A percentile compares a stretch with the other conserved stretches of the same genome.
These are phyloP conservation scores for Andrena camellia DNA, from an alignment of 2,888 invertebrate species.

Conservation along the genomic window DNA sequence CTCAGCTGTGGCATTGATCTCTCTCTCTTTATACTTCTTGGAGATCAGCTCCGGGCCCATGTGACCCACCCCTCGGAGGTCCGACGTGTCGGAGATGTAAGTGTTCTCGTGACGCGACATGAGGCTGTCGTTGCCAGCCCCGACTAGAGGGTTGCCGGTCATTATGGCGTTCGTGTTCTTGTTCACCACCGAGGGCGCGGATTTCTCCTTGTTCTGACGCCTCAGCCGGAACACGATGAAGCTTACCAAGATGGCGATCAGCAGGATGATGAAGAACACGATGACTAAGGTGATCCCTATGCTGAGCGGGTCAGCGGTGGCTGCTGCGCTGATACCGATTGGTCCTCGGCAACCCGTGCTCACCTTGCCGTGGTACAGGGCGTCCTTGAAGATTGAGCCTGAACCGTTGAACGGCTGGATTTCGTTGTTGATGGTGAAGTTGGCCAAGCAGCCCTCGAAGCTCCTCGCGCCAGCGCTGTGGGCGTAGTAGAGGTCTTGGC, in stretches of 20 bases:
- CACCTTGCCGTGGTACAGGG: conserved; percentile 90
- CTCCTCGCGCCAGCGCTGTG: conserved; percentile 87
- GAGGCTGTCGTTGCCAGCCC: conserved; percentile 89
- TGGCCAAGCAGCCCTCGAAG: conserved; percentile 96
- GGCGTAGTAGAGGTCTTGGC: conserved; percentile 87
- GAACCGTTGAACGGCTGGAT: conserved; percentile 95
- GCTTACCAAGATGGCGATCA: conserved; percentile 95
- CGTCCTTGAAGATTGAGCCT: conserved; percentile 92
- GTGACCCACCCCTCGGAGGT: conserved; percentile 90
- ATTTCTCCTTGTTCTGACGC: conserved; percentile 94
- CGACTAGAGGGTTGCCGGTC: conserved; percentile 89
- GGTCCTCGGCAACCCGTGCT: conserved; percentile 91
- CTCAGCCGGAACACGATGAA: conserved; percentile 96
- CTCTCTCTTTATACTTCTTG: conserved; percentile 95
- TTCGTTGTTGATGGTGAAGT: conserved; percentile 95
- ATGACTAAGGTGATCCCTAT: conserved; percentile 97
- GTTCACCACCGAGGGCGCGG: conserved; percentile 89
- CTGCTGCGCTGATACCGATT: conserved; percentile 90
- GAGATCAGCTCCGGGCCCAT: conserved; percentile 94
- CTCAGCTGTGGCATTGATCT: conserved; percentile 87
- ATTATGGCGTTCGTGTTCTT: conserved; percentile 92
- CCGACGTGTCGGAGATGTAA: conserved; percentile 88
- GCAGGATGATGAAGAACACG: conserved; percentile 95
- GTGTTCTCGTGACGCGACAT: conserved; percentile 90
- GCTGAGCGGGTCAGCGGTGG: conserved; percentile 94